Evolutionary conservation across 2,888 invertebrate genomes (phyloP).

Genomic region (Andricus curvator): DNA sequence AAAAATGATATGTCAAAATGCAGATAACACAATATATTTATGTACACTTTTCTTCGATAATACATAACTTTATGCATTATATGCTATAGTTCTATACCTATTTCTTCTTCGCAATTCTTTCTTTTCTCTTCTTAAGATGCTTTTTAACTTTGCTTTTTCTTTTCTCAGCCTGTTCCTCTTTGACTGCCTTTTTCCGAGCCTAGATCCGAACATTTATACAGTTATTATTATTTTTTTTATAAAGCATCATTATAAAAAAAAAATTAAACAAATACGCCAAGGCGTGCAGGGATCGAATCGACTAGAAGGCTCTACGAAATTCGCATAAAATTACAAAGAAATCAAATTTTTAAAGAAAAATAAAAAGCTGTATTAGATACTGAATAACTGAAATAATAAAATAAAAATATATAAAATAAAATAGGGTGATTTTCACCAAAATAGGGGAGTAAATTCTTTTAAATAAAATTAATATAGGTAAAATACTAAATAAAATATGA

Average conservation of each 20-base stretch:
- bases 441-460: too few relatives aligned
- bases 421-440: too few relatives aligned
- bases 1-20: not conserved
- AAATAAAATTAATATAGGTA: too few relatives aligned
- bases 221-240: constrained; percentile 1
- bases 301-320: too few relatives aligned
- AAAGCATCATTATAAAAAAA: constrained; percentile 20
- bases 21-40: not conserved
- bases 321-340: too few relatives aligned
- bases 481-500: too few relatives aligned
- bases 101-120: constrained; percentile 78
- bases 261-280: too few relatives aligned
- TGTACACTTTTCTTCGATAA: not conserved
- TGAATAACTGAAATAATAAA: too few relatives aligned
- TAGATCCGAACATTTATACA: constrained; percentile 62
- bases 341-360: too few relatives aligned
- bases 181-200: constrained; percentile 92
- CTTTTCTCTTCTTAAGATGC: constrained; percentile 94
- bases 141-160: constrained; percentile 95
- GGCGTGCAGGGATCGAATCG: too few relatives aligned
- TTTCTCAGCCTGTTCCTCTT: constrained; percentile 93
- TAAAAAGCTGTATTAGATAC: too few relatives aligned
- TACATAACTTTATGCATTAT: not conserved
- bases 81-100: constrained; percentile 54
- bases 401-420: too few relatives aligned